Evolutionary conservation across 2,113 vertebrate genomes (phyloP).

Genomic region (Recurvirostra avosetta): DNA sequence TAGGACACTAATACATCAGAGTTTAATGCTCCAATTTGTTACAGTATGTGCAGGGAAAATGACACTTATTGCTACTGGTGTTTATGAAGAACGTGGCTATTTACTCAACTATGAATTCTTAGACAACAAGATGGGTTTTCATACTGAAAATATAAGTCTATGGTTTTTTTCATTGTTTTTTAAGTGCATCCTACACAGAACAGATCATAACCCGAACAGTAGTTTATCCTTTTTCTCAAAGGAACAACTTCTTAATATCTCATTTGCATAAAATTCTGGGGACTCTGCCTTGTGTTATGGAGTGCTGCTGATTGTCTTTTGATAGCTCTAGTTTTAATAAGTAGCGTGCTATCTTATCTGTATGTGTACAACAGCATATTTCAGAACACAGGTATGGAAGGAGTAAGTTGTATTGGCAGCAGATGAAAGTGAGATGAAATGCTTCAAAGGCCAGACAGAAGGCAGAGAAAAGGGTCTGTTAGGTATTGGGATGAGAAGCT

Average conservation of each 20-base stretch:
- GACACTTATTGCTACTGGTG: background rate
- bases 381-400: constrained; percentile 33
- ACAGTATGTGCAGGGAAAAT: background rate
- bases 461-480: constrained; percentile 37
- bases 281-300: background rate
- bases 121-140: background rate
- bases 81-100: background rate
- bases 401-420: constrained; percentile 39
- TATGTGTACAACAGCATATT: constrained; percentile 11
- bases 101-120: background rate
- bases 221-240: background rate
- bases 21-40: background rate
- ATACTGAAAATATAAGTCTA: background rate
- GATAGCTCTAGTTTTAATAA: constrained; percentile 47
- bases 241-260: background rate
- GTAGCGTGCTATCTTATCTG: constrained; percentile 14
- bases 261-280: background rate
- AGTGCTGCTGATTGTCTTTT: background rate
- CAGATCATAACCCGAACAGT: background rate
- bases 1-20: no score
- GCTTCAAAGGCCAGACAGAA: constrained; percentile 58
- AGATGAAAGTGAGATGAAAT: constrained; percentile 41
- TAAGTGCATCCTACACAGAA: background rate
- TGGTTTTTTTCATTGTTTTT: background rate
- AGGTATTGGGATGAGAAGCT: constrained; percentile 49